Evolutionary conservation across 1,140 invertebrate genomes (phyloP), one percentile per base, ranked within the genome.

Genomic region (Drosophila prosaltans): DNA sequence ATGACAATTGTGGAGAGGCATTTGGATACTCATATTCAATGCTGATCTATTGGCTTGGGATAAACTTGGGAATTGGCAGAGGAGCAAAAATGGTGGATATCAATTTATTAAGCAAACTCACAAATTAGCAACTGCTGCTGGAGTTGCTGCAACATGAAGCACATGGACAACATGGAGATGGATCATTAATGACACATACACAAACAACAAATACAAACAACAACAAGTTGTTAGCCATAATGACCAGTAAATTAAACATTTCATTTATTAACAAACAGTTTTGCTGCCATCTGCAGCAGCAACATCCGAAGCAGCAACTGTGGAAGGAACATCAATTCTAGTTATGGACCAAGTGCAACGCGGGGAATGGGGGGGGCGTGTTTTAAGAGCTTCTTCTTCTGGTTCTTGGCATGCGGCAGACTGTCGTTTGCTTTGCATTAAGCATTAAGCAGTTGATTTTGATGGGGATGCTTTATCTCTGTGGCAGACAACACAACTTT

Each of bases 221-320:
- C 16, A 60, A 65, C 69, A 69, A 72, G 68, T 82, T 78, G 82
- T 64, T 77, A 67, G 72, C 66, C 51, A 72, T 86, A 88, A 86
- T 88, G 83, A 75, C 55, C 76, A 88, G 80, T 80, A 81, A 86
- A 86, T 88, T 86, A 83, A 86, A 78, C 80, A 83, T 88, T 86
- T 86, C 83, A 86, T 86, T 88, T 83, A 86, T 86, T 88, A 88
- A 86, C 83, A 86, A 88, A 83, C 80, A 74, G 63, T 74, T 78
- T 58, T 67, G 72, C 82, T 71, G 74, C 66, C 70, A 75, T 74
- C 71, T 72, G 61, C 69, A 71, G 69, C 67, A 66, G 58, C 72
- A 55, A 61, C 64, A 63, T 30, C 28, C 28, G 28, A 30, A 30
- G 54, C 28, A 76, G 45, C 45, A 70, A 64, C 59, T 32, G 55